Evolutionary conservation across 2,888 invertebrate genomes (phyloP), one percentile per base, ranked within the genome.

Genomic region (Trissolcus brochymenae): DNA sequence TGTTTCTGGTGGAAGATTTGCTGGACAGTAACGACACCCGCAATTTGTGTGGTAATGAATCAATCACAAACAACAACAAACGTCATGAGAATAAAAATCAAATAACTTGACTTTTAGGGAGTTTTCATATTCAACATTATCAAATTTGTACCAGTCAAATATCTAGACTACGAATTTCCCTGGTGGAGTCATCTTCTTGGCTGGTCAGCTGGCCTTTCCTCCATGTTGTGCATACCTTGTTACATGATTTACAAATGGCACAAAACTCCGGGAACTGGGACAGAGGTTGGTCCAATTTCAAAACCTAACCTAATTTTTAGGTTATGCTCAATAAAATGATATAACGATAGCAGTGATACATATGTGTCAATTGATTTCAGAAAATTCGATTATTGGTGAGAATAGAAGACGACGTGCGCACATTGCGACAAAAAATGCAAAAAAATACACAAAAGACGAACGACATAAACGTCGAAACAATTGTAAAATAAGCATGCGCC

Each of bases 1-100:
- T 94, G 95, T 79, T 92, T 93, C 80, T 98, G 98, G 95, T 99
- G 98, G 98, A 99, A 99, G 90, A 95, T 98, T 88, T 98, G 98
- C 90, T 99, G 99, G 99, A 94, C 95, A 54, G 91, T 98, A 65
- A 94, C 98, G 65, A 98, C 98, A 35, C 99, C 99, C 25, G 92
- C 94, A 80, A 97, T 99, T 85, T 98, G 98, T 89, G 91, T 96
- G 89, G 98, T 98, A 90, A 93, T 95, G 93, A 35, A 35, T 35
- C 35, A 35, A 11, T 35, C 35, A 35, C 35, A 35, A 9, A 0
- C 35, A 9, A 1, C 9, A 7, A 35, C 35, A 35, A 35, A 35
- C 35, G 35, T 35, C 35, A 35, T 11, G 11, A 35, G 11, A 35
- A 35, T 11, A 35, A 11, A 35, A 35, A 9, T 11, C 7, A 35